Base-by-base conservation (phyloP, 2,888 invertebrate species). In the Macaria notata region DNA sequence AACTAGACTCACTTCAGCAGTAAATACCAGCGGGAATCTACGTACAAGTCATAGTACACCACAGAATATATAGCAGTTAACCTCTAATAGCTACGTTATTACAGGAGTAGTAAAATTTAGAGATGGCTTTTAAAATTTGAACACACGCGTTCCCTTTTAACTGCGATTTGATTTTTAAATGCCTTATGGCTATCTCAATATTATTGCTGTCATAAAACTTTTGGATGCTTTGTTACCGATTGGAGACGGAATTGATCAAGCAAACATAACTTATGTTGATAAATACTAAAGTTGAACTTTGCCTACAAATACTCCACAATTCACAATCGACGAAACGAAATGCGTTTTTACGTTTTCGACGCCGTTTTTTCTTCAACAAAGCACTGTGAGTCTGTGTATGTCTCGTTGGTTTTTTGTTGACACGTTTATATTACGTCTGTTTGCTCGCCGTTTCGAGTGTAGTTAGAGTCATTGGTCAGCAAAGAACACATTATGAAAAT, bases 1-100 rank as follows among this genome's bases (percentile, higher is more conserved):
- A 88, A 85, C 82, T 78, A 77, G 81, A 76, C 79, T 76, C 74
- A 82, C 80, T 82, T 54, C 51, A 47, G 51, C 59, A 55, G 54
- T 52, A 36, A 52, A 54, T 48, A 54, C 50, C 48, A 55, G 54
- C 48, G 51, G 54, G 47, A 48, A 54, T 45, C 45, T 46, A 51
- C 36, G 38, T 39, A 33, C 42, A 31, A 43, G 19, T 31, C n/a
- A 49, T 31, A 49, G 49, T 49, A 43, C 4, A 9, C 9, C 29
- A 43, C 50, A 44, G 3, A 50, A 42, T 9, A 42, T 7, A 41
- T 38, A 1, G 36, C n/a, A 44, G 29, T 50, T 44, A 36, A 4
- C 8, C 36, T 9, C 49, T 49, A 43, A 49, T 43, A 41, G 30
- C 48, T 19, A 42, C n/a, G 31, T 49, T 49, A 49, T 49, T 36